Percentiles rank a stretch among this genome's conserved stretches.
Conservation (phyloP, 23 tunicate genomes). For the Styela clava region DNA sequence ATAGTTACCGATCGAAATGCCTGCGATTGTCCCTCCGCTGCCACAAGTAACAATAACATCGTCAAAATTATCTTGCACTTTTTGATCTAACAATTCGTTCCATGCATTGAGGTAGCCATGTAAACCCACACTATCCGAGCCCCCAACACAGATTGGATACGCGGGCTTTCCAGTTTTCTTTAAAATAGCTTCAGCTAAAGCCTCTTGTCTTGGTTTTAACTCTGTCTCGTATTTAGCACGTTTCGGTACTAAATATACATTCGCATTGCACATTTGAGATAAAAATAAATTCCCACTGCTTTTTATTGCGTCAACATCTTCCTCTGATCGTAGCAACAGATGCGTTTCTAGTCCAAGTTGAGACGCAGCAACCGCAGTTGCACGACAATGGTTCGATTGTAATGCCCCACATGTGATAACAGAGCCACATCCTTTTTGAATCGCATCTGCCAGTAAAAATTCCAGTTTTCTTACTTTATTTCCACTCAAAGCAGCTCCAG, state of each 20-base stretch:
- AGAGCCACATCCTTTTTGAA: conserved; percentile 46
- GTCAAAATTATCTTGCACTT: conserved; percentile 30
- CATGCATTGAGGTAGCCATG: conserved; percentile 89
- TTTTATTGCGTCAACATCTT: background rate
- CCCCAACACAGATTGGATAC: conserved; percentile 84
- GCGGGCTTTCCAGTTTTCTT: conserved; percentile 53
- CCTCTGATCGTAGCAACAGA: conserved; percentile 45
- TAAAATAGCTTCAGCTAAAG: conserved; percentile 36
- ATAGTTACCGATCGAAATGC: conserved; percentile 76
- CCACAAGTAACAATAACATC: conserved; percentile 95
- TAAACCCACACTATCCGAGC: conserved; percentile 54
- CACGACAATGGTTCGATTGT: conserved; percentile 91
- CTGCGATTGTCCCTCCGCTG: conserved; percentile 95
- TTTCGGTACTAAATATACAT: conserved; percentile 60
- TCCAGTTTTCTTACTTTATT: conserved; percentile 74
- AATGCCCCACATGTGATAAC: conserved; percentile 77
- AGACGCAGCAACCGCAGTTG: conserved; percentile 85
- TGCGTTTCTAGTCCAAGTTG: conserved; percentile 78
- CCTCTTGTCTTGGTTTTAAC: conserved; percentile 49
- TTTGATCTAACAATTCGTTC: conserved; percentile 74
- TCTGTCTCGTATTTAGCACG: conserved; percentile 44
- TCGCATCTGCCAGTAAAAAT: conserved; percentile 76
- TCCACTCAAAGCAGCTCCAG: conserved; percentile 33
- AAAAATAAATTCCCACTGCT: conserved; percentile 73
- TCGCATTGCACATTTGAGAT: conserved; percentile 38